phyloP scores from a whole-genome alignment of 2,797 vertebrate genomes.

The Gobionotothen gibberifrons region DNA sequence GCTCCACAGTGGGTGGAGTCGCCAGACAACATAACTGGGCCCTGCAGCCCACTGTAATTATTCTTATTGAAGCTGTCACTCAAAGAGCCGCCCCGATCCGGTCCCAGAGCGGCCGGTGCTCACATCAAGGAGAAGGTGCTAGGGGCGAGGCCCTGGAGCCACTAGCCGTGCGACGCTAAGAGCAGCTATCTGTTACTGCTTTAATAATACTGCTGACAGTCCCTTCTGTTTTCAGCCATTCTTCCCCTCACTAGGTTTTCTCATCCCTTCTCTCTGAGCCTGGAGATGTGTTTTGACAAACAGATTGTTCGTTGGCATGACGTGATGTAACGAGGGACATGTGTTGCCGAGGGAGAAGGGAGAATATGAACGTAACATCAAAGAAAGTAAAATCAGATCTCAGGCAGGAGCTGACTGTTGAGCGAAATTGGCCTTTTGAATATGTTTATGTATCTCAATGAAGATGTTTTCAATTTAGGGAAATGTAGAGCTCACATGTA shows the following conservation, averaged over 20 bases:
- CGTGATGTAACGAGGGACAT: slow-evolving; percentile 78
- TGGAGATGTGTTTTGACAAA: slow-evolving; percentile 77
- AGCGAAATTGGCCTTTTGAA: slow-evolving; percentile 62
- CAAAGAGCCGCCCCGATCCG: slow-evolving; percentile 60
- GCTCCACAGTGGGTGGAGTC: slow-evolving; percentile 81
- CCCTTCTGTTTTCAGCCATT: slow-evolving; percentile 54
- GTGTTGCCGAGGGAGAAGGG: slow-evolving; percentile 67
- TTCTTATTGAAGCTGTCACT: slow-evolving; percentile 83
- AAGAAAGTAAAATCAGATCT: slow-evolving; percentile 71
- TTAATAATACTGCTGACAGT: slow-evolving; percentile 71
- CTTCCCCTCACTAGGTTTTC: slow-evolving; percentile 49
- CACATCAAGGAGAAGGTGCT: slow-evolving; percentile 76
- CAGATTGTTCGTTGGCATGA: slow-evolving; percentile 77
- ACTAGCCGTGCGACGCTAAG: slow-evolving; percentile 53
- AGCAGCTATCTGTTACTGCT: slow-evolving; percentile 76
- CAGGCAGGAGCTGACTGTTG: slow-evolving; percentile 49
- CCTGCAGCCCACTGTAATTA: slow-evolving; percentile 83
- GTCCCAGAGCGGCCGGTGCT: slow-evolving; percentile 64
- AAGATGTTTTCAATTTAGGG: slow-evolving; percentile 72
- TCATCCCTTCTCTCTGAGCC: slow-evolving; percentile 51
- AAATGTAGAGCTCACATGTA: slow-evolving; percentile 53
- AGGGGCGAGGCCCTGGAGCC: slow-evolving; percentile 53
- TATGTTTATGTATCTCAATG: slow-evolving; percentile 67
- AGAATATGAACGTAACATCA: slow-evolving; percentile 72
- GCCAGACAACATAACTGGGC: slow-evolving; percentile 78